Evolutionary conservation across 2,888 invertebrate genomes (phyloP), one percentile per base, ranked within the genome.

Genomic region (Limnephilus lunatus): DNA sequence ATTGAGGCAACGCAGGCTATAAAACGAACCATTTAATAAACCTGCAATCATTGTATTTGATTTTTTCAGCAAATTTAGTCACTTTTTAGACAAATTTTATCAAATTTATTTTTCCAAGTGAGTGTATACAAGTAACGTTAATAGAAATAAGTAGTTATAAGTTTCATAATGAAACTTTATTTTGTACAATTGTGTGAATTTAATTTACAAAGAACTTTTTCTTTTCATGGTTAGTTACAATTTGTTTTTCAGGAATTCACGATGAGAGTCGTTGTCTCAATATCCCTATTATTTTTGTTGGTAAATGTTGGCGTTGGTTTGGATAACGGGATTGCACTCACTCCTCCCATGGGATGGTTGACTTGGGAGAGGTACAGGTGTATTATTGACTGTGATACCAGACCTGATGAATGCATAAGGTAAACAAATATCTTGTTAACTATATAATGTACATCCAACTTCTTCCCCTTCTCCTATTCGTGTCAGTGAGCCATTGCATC

Each of bases 331-430:
- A 94, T 97, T 86, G 97, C 97, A 0, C 94, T 95, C 91, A 97
- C 97, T 2, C 97, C 97, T 0, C 97, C 97, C 0, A 97, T 97
- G 97, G 97, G 97, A 68, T 97, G 97, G 97, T 95, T 97, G 94
- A 96, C 97, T 0, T 97, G 97, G 97, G 96, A 97, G 94, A 94
- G 97, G 92, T 97, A 97, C 94, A 95, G 97, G 35, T 97, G 97
- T 94, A 96, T 97, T 93, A 96, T 96, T 0, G 97, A 97, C 94
- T 97, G 97, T 94, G 95, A 95, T 53, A 96, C 95, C 90, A 97
- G 97, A 94, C 97, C 97, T 0, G 95, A 97, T 93, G 97, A 97
- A 94, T 97, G 97, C 94, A 97, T 97, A 92, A 97, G 97, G 97
- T 97, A 68, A 68, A n/a, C 25, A 68, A 68, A 68, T 25, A n/a